Percentiles rank a stretch among this genome's conserved stretches.
These are phyloP conservation scores for Onthophagus taurus DNA, from an alignment of 1,140 invertebrate genomes.

Conservation along the genomic window DNA sequence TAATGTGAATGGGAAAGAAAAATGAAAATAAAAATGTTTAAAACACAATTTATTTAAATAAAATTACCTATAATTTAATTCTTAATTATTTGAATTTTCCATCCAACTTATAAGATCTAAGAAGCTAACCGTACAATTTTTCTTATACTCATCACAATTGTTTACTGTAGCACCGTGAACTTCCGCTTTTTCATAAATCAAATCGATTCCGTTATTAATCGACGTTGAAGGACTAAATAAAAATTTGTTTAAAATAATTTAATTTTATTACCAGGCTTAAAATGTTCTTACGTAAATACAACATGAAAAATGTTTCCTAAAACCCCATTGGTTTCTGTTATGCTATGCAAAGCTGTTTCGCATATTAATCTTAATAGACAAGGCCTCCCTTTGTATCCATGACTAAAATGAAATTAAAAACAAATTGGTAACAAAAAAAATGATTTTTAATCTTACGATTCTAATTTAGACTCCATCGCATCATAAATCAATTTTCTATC, in stretches of 20 bases:
- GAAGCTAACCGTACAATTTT: constrained; percentile 28
- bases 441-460: constrained; percentile 28
- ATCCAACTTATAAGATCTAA: constrained; percentile 30
- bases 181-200: constrained; percentile 46
- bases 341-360: constrained; percentile 35
- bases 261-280: neutral
- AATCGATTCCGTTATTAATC: constrained; percentile 41
- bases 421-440: neutral
- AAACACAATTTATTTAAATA: neutral
- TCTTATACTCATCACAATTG: constrained; percentile 31
- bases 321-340: constrained; percentile 39
- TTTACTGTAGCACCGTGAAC: constrained; percentile 33
- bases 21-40: neutral
- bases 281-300: constrained; percentile 40
- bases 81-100: neutral
- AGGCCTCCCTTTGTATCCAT: constrained; percentile 40
- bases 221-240: constrained; percentile 44
- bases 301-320: constrained; percentile 41
- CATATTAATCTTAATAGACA: constrained; percentile 41
- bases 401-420: constrained; percentile 17
- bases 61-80: neutral
- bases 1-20: neutral
- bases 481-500: constrained; percentile 26
- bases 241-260: neutral
- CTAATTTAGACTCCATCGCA: constrained; percentile 25